phyloP scores from a whole-genome alignment of 2,113 vertebrate genomes.

The Genyomyrus donnyi region DNA sequence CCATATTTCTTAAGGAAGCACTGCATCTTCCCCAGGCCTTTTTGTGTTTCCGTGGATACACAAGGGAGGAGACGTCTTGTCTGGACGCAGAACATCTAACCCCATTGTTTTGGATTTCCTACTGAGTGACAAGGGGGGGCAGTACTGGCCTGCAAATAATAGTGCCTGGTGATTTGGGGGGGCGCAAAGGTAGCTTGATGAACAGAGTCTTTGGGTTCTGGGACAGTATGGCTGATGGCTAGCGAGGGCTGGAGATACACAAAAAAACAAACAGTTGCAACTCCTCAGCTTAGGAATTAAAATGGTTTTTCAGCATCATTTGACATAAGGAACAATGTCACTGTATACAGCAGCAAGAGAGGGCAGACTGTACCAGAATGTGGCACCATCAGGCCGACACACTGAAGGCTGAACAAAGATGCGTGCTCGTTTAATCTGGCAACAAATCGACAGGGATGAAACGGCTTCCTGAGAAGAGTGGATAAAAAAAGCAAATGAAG shows the following conservation, averaged over 20 bases:
- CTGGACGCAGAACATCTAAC: background rate
- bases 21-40: background rate
- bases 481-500: constrained; percentile 31
- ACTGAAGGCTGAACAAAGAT: background rate
- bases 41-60: background rate
- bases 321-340: background rate
- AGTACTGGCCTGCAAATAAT: background rate
- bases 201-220: background rate
- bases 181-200: background rate
- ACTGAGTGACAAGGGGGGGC: background rate
- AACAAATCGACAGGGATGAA: constrained; percentile 21
- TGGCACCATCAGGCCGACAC: background rate
- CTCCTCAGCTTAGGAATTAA: background rate
- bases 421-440: background rate
- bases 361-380: background rate
- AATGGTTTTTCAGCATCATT: background rate
- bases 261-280: background rate
- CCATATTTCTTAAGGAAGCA: background rate
- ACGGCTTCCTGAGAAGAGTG: constrained; percentile 10
- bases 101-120: background rate
- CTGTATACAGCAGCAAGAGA: background rate
- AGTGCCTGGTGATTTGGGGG: background rate
- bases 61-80: background rate
- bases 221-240: background rate
- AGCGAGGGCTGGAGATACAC: background rate